Conservation (phyloP, 2,113 vertebrate genomes). For the Ahaetulla prasina region DNA sequence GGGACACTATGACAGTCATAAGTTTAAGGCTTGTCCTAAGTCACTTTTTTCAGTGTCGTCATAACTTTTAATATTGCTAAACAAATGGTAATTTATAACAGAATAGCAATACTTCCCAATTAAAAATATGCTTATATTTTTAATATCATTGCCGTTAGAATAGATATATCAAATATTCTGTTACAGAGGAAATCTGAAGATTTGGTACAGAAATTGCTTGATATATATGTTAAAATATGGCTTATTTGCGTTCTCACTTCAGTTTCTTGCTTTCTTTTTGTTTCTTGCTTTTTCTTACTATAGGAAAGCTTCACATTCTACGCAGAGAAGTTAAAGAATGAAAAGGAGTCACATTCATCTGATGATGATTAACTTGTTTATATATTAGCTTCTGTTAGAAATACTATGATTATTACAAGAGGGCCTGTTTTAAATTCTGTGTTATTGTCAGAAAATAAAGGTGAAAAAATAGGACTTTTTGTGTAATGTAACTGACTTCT, state of each 20-base stretch:
- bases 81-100: background rate
- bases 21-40: background rate
- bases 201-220: slow-evolving; percentile 17
- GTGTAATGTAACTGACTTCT: background rate
- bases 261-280: slow-evolving; percentile 22
- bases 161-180: background rate
- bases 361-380: slow-evolving; percentile 29
- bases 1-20: background rate
- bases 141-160: background rate
- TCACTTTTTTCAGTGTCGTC: background rate
- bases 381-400: slow-evolving; percentile 42
- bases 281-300: slow-evolving; percentile 32
- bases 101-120: background rate
- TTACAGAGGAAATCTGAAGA: background rate
- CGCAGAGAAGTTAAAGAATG: slow-evolving; percentile 69
- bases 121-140: background rate
- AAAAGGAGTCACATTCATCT: slow-evolving; percentile 34
- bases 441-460: slow-evolving; percentile 38
- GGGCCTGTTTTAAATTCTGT: slow-evolving; percentile 40
- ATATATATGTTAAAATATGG: slow-evolving; percentile 28
- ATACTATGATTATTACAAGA: slow-evolving; percentile 29
- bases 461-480: background rate
- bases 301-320: slow-evolving; percentile 86
- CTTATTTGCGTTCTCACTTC: slow-evolving; percentile 12
- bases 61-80: background rate